phyloP scores from a whole-genome alignment of 2,113 vertebrate genomes.

The Zingel zingel region DNA sequence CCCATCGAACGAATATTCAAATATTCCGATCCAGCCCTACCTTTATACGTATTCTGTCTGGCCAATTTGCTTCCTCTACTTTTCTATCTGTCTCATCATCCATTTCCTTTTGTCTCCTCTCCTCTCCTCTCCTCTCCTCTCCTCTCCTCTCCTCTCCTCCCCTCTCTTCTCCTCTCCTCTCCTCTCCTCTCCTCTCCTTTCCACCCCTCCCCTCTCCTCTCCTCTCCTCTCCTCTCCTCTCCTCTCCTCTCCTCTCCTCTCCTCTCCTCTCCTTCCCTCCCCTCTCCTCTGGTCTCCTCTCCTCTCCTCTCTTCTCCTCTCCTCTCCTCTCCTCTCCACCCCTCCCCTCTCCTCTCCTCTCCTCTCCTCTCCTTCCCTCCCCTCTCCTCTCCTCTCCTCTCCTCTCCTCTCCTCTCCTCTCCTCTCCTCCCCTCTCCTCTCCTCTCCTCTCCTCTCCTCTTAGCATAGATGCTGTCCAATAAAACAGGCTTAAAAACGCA shows the following conservation, averaged over 20 bases:
- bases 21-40: background rate
- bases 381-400: background rate
- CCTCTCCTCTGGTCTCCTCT: too few species aligned
- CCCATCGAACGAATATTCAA: too few species aligned
- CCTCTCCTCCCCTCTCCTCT: background rate
- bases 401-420: background rate
- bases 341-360: background rate
- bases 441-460: background rate
- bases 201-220: too few species aligned
- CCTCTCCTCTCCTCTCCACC: too few species aligned
- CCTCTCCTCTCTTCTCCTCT: background rate
- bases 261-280: background rate
- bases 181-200: background rate
- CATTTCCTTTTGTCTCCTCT: background rate
- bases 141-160: background rate
- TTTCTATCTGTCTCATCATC: background rate
- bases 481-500: slow-evolving; percentile 76
- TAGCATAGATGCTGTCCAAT: slow-evolving; percentile 74
- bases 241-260: background rate
- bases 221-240: background rate
- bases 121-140: background rate
- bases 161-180: background rate
- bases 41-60: background rate
- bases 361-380: background rate
- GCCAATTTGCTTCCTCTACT: slow-evolving; percentile 21